A percentile compares a stretch with the other conserved stretches of the same genome.
phyloP scores from a whole-genome alignment of 2,888 invertebrate genomes.

The Drosophila ustulata region DNA sequence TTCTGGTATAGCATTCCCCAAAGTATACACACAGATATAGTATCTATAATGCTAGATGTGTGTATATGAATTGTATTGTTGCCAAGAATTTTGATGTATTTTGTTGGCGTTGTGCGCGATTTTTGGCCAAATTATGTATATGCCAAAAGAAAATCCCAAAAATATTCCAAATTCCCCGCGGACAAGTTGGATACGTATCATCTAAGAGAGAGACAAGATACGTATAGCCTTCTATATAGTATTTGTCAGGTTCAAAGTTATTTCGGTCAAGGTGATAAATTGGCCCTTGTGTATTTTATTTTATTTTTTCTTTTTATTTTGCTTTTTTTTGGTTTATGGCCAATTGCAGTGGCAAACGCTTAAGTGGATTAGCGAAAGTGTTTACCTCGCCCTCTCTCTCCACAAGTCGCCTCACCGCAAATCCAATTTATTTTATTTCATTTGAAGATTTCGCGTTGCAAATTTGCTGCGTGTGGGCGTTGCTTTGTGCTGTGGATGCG shows the following conservation, averaged over 20 bases:
- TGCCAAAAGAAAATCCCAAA: constrained; percentile 40
- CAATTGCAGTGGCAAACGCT: constrained; percentile 43
- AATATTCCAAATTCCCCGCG: constrained; percentile 33
- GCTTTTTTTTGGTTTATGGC: constrained; percentile 30
- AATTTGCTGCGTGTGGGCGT: constrained; percentile 44
- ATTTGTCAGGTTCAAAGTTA: constrained; percentile 62
- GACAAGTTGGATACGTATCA: constrained; percentile 9
- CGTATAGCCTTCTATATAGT: not conserved
- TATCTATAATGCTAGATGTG: constrained; percentile 2
- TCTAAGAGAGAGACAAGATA: not conserved
- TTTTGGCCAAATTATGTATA: constrained; percentile 49
- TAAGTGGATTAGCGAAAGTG: constrained; percentile 78
- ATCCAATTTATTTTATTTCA: constrained; percentile 73
- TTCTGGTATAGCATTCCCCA: constrained; percentile 36
- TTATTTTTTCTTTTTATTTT: constrained; percentile 2
- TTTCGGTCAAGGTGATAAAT: constrained; percentile 63
- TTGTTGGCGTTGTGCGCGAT: constrained; percentile 53
- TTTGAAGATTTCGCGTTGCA: constrained; percentile 43
- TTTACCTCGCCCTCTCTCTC: constrained; percentile 31
- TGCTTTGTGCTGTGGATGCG: not conserved
- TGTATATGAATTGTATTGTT: constrained; percentile 30
- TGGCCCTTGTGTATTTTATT: constrained; percentile 3
- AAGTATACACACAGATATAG: constrained; percentile 13
- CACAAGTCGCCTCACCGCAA: constrained; percentile 31
- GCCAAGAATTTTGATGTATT: constrained; percentile 79